Base-by-base conservation (phyloP, 2,888 invertebrate genomes). In the Dynastes tityus region DNA sequence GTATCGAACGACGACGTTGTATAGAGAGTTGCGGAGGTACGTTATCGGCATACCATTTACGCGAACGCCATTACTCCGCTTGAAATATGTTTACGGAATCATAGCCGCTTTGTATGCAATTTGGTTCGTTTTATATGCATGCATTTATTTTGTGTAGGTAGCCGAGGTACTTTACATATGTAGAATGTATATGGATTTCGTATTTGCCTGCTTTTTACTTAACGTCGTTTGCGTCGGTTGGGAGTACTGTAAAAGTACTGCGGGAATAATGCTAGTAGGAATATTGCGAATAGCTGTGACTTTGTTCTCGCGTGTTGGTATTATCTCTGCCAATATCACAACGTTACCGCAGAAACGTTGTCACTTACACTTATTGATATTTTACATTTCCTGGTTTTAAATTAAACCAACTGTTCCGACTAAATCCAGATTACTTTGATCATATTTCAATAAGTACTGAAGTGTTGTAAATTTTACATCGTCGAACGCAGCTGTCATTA, bases 11-110 rank as follows among this genome's bases (percentile, higher is more conserved):
- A 32, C 73, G 73, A 16, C 40, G 2, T 40, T 22, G 37, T 45
- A 13, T 16, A 16, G 11, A 16, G 27, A 58, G n/a, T 40, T n/a
- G 9, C n/a, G 40, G 22, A 37, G 16, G 71, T 58, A 71, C 58
- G 73, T 37, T 73, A 73, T 73, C 58, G 73, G 73, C 73, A 73
- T 73, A 58, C 71, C 73, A 58, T 73, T 73, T 58, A 58, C 40
- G 58, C 40, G 73, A 58, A 45, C 58, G 37, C 73, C 58, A 73
- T 73, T 73, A 73, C 58, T 58, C 58, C 40, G 73, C 53, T 58
- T 61, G 73, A 58, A 73, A 73, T 37, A 58, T 55, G 73, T 73
- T 73, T 73, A 73, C 58, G 22, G 73, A 73, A 37, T 73, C 73
- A 73, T 73, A 73, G 58, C n/a, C 73, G 40, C 55, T 73, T 73